These are phyloP conservation scores for Pleuronectes platessa DNA, from an alignment of 2,113 vertebrate genomes.

Conservation along the genomic window DNA sequence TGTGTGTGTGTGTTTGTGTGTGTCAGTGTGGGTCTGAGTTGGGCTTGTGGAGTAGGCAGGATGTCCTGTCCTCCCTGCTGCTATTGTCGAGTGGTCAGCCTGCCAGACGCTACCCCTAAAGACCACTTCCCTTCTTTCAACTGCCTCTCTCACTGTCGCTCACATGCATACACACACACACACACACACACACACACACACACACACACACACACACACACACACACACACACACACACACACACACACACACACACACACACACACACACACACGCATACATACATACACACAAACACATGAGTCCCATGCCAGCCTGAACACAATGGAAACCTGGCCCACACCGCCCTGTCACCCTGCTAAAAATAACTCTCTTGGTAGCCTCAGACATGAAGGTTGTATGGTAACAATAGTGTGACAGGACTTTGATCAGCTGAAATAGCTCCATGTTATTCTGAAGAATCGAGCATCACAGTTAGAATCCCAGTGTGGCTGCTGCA, in stretches of 20 bases:
- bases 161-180: constrained; percentile 11
- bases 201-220: no score
- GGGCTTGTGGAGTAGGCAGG: no score
- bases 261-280: no score
- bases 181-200: no score
- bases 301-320: constrained; percentile 58
- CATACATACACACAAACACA: no score
- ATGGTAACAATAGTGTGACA: constrained; percentile 63
- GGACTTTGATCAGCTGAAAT: constrained; percentile 55
- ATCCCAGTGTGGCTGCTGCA: neutral
- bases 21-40: no score
- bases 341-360: constrained; percentile 60
- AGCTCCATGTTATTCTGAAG: constrained; percentile 30
- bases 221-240: no score
- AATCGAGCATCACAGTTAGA: constrained; percentile 1
- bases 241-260: no score
- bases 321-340: constrained; percentile 72
- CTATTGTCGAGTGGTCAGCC: constrained; percentile 74
- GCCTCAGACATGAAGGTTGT: constrained; percentile 48
- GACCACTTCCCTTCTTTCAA: constrained; percentile 77
- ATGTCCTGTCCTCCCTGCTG: constrained; percentile 36
- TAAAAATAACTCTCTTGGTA: constrained; percentile 71
- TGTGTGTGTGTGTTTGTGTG: no score
- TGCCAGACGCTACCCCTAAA: constrained; percentile 72
- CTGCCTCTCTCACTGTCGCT: constrained; percentile 34